Base-by-base conservation (phyloP, 1,140 invertebrate genomes). In the Meteorus sp. region DNA sequence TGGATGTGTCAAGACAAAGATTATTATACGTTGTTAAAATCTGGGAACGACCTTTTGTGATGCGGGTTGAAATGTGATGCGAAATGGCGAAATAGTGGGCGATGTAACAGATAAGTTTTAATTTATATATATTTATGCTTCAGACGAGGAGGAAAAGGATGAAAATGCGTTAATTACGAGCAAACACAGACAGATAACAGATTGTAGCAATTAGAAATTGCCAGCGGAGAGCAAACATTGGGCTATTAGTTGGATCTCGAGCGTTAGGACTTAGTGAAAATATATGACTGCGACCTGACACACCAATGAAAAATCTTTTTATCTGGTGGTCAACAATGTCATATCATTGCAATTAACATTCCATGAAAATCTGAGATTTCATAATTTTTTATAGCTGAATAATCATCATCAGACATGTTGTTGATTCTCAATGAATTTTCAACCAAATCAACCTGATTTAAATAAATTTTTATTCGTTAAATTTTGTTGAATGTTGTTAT, bases 101-200 rank as follows among this genome's bases (percentile, higher is more conserved):
- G 37, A 6, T 11, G 29, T 33, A 6, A 33, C 19, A 60, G 37
- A 60, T 54, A 60, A 60, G 51, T 60, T 60, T 60, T 60, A 60
- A 60, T 60, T 60, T 23, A 39, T 39, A 51, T 47, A 44, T 61
- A 53, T 48, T 50, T 23, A 17, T 9, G 17, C 50, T 8, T 33
- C 2, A 20, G 22, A 11, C 31, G 13, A n/a, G 54, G 43, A 54
- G 52, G n/a, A n/a, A n/a, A n/a, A n/a, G n/a, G n/a, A n/a, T 25
- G 29, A 44, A 33, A 31, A 17, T 50, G 35, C 31, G 54, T 61
- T 61, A 61, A 61, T 61, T 61, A 61, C 57, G 57, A 57, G 55
- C 55, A 57, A 61, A 61, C 50, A 61, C n/a, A 51, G 31, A 45
- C 23, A 51, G 22, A n/a, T 57, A 44, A 29, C 35, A 39, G 13